Evolutionary conservation across 2,888 invertebrate species (phyloP), one percentile per base, ranked within the genome.

Genomic region (Hedychridium roseum): DNA sequence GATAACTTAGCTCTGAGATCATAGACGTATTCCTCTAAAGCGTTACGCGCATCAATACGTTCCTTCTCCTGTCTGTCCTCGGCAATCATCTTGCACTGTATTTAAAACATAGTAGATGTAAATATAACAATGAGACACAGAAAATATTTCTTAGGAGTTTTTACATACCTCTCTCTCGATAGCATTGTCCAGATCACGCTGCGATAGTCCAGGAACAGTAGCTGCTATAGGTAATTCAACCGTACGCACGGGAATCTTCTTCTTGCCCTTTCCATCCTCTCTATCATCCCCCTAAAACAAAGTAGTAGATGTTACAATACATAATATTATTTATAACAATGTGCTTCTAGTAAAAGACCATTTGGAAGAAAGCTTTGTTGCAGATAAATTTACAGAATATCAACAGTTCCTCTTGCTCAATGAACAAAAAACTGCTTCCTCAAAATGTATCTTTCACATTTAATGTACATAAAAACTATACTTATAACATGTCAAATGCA

Each of bases 21-120:
- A 78, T 99, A 99, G 20, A 99, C 95, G 74, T 96, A 99, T 80
- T 99, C 99, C 79, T 99, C 99, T 0, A 99, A 85, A 2, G 96
- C 92, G 80, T 99, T 99, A 71, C 97, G 91, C 1, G 95, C 94
- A 79, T 98, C 97, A 3, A 93, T 89, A 37, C 97, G 88, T 75
- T 97, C 94, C 70, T 95, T 97, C 81, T 98, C 98, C 74, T 92
- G 90, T 51, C 88, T 86, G 78, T 99, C 98, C 66, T 90, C 90
- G 43, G 86, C 84, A 67, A 90, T 86, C 90, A 92, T 91, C 79
- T 88, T 88, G 51, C 84, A 83, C 90, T 92, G 70, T 15, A 71
- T 61, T 45, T 35, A 46, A 49, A 47, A 41, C 43, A 32, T 39
- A 36, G 20, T 15, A 45, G 54, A 30, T n/a, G n/a, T n/a, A n/a